Conservation (phyloP, 1,140 invertebrate species). For the Pemphigus obesinymphae region DNA sequence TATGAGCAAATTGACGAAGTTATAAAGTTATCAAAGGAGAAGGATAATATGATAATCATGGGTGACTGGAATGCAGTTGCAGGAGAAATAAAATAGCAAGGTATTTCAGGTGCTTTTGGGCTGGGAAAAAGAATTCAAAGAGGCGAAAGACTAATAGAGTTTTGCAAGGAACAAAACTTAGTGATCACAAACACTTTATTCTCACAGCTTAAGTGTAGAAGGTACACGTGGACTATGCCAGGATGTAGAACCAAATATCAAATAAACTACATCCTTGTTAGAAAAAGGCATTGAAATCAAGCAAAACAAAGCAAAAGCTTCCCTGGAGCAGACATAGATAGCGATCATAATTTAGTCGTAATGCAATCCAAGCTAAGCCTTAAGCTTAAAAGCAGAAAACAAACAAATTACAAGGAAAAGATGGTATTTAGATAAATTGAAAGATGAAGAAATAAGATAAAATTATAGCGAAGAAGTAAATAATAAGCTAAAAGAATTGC, state of each 20-base stretch:
- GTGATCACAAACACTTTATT: no score
- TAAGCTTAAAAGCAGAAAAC: not conserved
- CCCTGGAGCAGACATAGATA: slow-evolving; percentile 18
- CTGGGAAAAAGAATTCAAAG: slow-evolving; percentile 48
- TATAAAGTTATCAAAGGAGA: not conserved
- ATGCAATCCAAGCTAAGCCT: not conserved
- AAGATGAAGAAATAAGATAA: not conserved
- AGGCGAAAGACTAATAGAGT: slow-evolving; percentile 47
- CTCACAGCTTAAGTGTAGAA: no score
- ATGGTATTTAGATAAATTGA: not conserved
- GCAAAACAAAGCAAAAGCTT: not conserved
- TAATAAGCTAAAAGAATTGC: not conserved
- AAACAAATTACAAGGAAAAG: not conserved
- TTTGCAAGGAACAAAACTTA: no score
- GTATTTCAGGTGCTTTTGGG: slow-evolving; percentile 43
- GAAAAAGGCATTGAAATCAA: not conserved
- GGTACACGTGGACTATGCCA: no score
- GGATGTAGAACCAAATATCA: not conserved
- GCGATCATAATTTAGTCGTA: slow-evolving; percentile 26
- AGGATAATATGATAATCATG: slow-evolving; percentile 40
- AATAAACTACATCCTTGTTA: not conserved
- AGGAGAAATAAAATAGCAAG: slow-evolving; percentile 38
- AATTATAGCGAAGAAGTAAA: not conserved
- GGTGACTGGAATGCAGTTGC: slow-evolving; percentile 48
- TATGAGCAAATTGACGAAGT: no score